A percentile compares a stretch with the other conserved stretches of the same genome.
Evolutionary conservation across 2,797 vertebrate genomes (phyloP).

Genomic region (Phoxinus dragarum): DNA sequence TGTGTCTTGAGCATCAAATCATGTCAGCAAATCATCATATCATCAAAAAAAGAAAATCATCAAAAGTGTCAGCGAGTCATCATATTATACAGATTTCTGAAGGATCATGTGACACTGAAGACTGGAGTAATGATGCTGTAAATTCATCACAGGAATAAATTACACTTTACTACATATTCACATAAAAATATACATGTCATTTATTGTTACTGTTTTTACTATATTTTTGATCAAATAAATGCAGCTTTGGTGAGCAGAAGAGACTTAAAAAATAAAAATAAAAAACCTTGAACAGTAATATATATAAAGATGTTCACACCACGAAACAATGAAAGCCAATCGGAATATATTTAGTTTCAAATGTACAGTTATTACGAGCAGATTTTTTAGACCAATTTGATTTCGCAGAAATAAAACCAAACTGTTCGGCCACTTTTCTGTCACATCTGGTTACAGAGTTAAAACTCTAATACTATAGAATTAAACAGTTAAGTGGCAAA

Average conservation of each 20-base stretch:
- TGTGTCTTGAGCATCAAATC: neutral
- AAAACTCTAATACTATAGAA: neutral
- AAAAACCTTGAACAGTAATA: neutral
- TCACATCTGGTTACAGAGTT: neutral
- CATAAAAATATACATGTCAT: neutral
- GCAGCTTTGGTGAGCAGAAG: too few species aligned
- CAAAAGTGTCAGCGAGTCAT: too few species aligned
- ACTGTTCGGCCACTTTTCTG: neutral
- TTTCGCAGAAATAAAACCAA: neutral
- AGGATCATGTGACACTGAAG: slow-evolving; percentile 7
- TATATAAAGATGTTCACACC: neutral
- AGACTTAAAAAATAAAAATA: too few species aligned
- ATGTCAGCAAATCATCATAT: too few species aligned
- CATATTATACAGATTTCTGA: too few species aligned
- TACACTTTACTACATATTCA: too few species aligned
- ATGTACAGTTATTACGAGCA: neutral
- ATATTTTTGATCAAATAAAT: too few species aligned
- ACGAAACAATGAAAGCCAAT: neutral
- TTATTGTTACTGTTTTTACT: too few species aligned
- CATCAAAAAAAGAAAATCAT: too few species aligned
- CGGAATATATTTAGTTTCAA: neutral
- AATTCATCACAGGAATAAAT: neutral
- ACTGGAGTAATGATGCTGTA: neutral
- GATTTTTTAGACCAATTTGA: neutral
- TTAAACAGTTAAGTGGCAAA: neutral